Conservation (phyloP, 2,888 invertebrate species). For the Eustalomyia histrio region DNA sequence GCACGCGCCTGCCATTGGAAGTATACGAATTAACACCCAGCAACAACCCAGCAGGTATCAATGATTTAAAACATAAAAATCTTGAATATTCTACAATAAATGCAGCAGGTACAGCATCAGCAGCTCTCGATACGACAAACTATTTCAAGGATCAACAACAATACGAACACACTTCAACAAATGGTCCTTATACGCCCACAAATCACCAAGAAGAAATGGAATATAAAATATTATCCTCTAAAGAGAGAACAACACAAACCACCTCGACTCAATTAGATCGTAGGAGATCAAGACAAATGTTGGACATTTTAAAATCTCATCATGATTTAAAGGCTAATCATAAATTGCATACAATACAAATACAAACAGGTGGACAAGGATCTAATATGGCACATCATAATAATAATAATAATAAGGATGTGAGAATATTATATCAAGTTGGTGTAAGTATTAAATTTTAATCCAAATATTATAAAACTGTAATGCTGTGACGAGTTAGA, state of each 20-base stretch:
- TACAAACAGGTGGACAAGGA: conserved; percentile 33
- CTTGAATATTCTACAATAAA: conserved; percentile 73
- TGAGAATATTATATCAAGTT: conserved; percentile 84
- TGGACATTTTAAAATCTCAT: conserved; percentile 75
- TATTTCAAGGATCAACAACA: conserved; percentile 29
- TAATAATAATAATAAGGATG: conserved; percentile 70
- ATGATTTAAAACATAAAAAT: conserved; percentile 69
- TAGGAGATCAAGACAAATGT: conserved; percentile 80
- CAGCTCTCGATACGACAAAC: conserved; percentile 18
- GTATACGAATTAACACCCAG: conserved; percentile 76
- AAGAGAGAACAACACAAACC: conserved; percentile 29
- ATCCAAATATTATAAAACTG: too few relatives aligned
- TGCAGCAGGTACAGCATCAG: conserved; percentile 42
- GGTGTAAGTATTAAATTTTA: conserved; percentile 74
- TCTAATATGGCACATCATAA: conserved; percentile 52
- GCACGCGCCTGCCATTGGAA: conserved; percentile 78
- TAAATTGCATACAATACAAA: conserved; percentile 40
- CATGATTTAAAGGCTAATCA: conserved; percentile 63
- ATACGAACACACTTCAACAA: conserved; percentile 10
- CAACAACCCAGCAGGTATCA: conserved; percentile 44
- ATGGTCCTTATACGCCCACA: background rate
- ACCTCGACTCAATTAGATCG: conserved; percentile 70
- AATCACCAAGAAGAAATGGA: conserved; percentile 27
- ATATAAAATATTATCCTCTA: conserved; percentile 39
- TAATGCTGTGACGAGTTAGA: too few relatives aligned